These are phyloP conservation scores for Labeo catla DNA, from an alignment of 2,113 vertebrate species.

Conservation along the genomic window DNA sequence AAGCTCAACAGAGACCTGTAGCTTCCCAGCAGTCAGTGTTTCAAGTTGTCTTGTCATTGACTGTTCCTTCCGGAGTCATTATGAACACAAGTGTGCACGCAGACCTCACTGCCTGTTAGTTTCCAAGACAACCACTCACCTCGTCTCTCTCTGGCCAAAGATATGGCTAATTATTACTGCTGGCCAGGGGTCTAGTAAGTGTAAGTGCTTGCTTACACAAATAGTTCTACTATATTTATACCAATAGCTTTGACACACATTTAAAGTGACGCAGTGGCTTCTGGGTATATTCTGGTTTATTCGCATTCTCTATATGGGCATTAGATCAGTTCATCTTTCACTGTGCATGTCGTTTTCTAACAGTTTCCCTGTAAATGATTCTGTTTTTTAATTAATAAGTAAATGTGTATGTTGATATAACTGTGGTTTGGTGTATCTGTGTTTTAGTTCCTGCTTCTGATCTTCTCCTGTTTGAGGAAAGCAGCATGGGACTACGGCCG, in stretches of 20 bases:
- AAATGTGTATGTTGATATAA: background rate
- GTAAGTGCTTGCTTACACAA: conserved; percentile 10
- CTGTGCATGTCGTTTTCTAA: background rate
- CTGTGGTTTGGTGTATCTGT: conserved; percentile 50
- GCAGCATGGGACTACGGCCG: conserved; percentile 97
- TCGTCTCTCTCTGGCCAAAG: conserved; percentile 54
- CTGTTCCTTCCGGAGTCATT: conserved; percentile 50
- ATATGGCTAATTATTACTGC: conserved; percentile 57
- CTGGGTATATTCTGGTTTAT: background rate
- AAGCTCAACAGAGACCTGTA: background rate
- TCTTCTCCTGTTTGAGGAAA: conserved; percentile 96
- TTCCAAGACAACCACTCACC: conserved; percentile 77
- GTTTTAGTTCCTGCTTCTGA: conserved; percentile 83
- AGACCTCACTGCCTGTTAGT: conserved; percentile 72
- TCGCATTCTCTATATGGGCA: background rate
- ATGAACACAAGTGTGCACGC: conserved; percentile 56
- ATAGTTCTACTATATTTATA: conserved; percentile 4
- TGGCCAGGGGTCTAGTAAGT: conserved; percentile 43
- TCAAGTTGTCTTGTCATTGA: conserved; percentile 52
- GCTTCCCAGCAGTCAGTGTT: conserved; percentile 34
- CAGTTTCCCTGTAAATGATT: background rate
- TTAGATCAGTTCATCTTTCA: background rate
- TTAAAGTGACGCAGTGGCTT: background rate
- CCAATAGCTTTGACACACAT: background rate
- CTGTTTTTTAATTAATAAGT: background rate